Evolutionary conservation across 2,113 vertebrate genomes (phyloP), one percentile per base, ranked within the genome.

Genomic region (Petrocephalus microphthalmus): DNA sequence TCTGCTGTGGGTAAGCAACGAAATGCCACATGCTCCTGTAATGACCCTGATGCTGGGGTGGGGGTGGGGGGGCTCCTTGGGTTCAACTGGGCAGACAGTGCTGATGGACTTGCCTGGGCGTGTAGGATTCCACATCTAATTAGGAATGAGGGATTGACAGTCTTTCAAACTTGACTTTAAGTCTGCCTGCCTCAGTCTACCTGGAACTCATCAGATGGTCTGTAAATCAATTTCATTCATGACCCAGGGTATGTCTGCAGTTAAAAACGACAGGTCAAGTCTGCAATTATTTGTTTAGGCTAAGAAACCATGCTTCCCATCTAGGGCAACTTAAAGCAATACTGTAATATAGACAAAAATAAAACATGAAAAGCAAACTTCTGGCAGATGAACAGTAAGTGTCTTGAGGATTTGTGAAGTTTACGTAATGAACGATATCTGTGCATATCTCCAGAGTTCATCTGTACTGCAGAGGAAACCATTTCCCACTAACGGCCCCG

Each of bases 361-460:
- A 84, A 84, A 84, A 84, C 20, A 84, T 51, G 71, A 78, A 78
- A 78, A 37, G 71, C 71, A 42, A 33, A 78, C 17, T 78, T 78
- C 71, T 78, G 71, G 71, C 33, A 42, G 33, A 42, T 10, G 71
- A 78, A 42, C 17, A 42, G 71, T 17, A 78, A 78, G 71, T 19
- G 17, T 17, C 17, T 42, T 78, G 15, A 78, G 71, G 71, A 42
- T 78, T 78, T 78, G 29, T 78, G 71, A 78, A 42, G 71, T 67
- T 67, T 67, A 67, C 60, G 25, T 67, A 67, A 67, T 67, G 60
- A 29, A 29, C n/a, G 25, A 67, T 67, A 67, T 67, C 6, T 10
- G 10, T 3, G 60, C 60, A 67, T 67, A 67, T 67, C 60, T 29
- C 60, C 8, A 25, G n/a, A 67, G 60, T 67, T 67, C 60, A 67